phyloP scores from a whole-genome alignment of 2,113 vertebrate genomes.

The Hypocryptadius cinnamomeus region DNA sequence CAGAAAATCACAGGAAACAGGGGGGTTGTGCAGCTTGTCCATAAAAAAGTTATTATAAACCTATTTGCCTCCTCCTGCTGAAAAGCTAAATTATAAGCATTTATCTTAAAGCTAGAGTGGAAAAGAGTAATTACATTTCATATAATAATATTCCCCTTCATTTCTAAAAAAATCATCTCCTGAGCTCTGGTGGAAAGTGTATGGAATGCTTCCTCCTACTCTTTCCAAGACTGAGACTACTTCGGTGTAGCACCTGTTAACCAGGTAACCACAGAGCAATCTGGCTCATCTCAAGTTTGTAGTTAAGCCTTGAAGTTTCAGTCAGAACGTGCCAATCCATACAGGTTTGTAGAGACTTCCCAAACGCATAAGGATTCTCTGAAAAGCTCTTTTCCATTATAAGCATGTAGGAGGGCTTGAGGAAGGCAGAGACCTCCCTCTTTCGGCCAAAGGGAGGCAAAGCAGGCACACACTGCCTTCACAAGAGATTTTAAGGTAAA shows the following conservation, averaged over 20 bases:
- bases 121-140: not conserved
- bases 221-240: not conserved
- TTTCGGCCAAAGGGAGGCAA: not conserved
- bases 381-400: not conserved
- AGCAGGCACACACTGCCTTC: not conserved
- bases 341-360: not conserved
- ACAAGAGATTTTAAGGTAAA: not conserved
- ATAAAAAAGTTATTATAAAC: not conserved
- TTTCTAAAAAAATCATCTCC: not conserved
- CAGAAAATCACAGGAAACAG: not conserved
- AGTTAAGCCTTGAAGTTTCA: not conserved
- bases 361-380: accelerated
- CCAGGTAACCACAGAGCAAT: not conserved
- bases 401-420: accelerated
- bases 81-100: not conserved
- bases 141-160: not conserved
- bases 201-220: not conserved
- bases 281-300: not conserved
- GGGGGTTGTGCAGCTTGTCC: accelerated
- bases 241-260: not conserved
- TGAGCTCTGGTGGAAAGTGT: accelerated
- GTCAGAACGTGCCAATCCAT: not conserved
- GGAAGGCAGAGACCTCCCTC: not conserved
- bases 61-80: not conserved
- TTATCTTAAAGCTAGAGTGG: not conserved